Base-by-base conservation (phyloP, 2,113 vertebrate genomes). In the Nestor notabilis region DNA sequence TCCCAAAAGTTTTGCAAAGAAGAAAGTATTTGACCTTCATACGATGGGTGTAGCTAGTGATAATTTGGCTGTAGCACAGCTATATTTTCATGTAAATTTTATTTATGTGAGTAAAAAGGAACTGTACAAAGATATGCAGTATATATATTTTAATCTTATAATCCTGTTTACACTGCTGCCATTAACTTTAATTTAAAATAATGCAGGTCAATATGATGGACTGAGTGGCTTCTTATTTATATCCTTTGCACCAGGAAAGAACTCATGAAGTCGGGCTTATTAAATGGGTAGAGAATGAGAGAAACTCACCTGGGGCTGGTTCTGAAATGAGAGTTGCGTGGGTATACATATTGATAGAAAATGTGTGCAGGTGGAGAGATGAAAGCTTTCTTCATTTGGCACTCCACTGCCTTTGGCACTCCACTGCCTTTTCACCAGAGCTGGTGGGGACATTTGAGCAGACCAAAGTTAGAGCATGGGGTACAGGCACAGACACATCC, bases 281-380 rank as follows among this genome's bases (percentile, higher is more conserved):
- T 96, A 96, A 95, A 95, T 95, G 93, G 94, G 13, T 17, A 81
- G 89, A 95, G 89, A 95, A 95, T 96, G 95, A 95, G 35, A 56
- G 88, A 72, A 93, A 65, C 66, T 90, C 44, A 74, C 35, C 53
- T 72, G 49, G 23, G n/a, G 49, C 71, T 84, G 75, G 55, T 82
- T 95, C 78, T 79, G 78, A 87, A 76, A 19, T 25, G 78, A 52
- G 74, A 64, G 24, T 50, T 72, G 52, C 74, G 56, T 47, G 65
- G 65, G 47, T n/a, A n/a, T 87, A 0, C 13, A 1, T 75, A 0
- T 21, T n/a, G 58, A 28, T 58, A 49, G 50, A 84, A 81, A n/a
- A 20, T 13, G 21, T 5, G 24, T 50, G 10, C 74, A 68, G 74
- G 47, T 70, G 43, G 74, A 58, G n/a, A 75, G 72, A 71, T 58